Percentiles rank a stretch among this genome's conserved stretches.
phyloP scores from a whole-genome alignment of 2,113 vertebrate species.

The Oophaga pumilio region DNA sequence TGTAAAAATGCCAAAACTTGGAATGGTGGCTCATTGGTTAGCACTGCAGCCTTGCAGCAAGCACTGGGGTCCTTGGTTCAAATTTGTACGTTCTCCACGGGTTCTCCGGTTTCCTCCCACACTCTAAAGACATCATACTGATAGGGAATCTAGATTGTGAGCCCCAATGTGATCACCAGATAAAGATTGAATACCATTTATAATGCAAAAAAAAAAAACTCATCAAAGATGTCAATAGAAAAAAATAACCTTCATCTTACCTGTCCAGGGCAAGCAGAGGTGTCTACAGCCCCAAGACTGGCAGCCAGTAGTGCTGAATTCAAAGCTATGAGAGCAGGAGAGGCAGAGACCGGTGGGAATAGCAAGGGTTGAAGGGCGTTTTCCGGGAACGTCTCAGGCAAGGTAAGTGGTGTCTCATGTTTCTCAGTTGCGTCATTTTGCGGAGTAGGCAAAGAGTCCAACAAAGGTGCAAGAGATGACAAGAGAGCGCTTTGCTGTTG shows the following conservation, averaged over 20 bases:
- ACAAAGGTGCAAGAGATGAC: slow-evolving; percentile 76
- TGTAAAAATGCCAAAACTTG: no score
- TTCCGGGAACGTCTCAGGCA: slow-evolving; percentile 75
- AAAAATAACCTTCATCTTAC: slow-evolving; percentile 50
- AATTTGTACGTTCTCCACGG: no score
- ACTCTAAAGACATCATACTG: no score
- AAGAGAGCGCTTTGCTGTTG: slow-evolving; percentile 74
- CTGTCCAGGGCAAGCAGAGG: slow-evolving; percentile 27
- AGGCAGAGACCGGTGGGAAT: slow-evolving; percentile 71
- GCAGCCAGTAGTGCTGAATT: slow-evolving; percentile 79
- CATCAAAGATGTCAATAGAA: not conserved
- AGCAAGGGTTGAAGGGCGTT: slow-evolving; percentile 73
- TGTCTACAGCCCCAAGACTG: slow-evolving; percentile 76
- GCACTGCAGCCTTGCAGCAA: no score
- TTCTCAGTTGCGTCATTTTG: slow-evolving; percentile 62
- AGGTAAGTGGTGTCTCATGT: slow-evolving; percentile 61
- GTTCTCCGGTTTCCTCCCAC: no score
- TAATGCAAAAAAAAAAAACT: no score
- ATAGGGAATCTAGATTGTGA: not conserved
- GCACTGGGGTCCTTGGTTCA: no score
- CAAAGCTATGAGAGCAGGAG: slow-evolving; percentile 80
- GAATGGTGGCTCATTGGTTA: no score
- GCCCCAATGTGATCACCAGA: not conserved
- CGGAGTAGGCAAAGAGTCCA: slow-evolving; percentile 67
- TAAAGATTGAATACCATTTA: no score